Base-by-base conservation (phyloP, 2,888 invertebrate genomes). In the Tenthredo scrophulariae region DNA sequence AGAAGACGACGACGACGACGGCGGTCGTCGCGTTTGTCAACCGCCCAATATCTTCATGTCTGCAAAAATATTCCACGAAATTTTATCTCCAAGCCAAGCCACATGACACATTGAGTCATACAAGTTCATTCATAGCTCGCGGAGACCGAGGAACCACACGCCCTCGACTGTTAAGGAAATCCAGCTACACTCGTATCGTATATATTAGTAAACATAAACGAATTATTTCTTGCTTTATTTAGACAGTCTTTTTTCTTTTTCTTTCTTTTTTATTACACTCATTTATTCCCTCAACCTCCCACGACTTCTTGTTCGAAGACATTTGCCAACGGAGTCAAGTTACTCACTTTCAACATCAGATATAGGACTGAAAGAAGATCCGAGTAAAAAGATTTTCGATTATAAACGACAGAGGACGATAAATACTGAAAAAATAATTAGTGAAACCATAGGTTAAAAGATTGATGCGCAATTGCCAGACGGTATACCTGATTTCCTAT, bases 11-110 rank as follows among this genome's bases (percentile, higher is more conserved):
- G 50, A 54, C 80, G 80, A 50, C 80, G 40, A 58, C 67, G 70
- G 83, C 67, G 70, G 83, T 83, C 70, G 83, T 83, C 83, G 83
- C 83, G 83, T 83, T 83, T 83, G 83, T 70, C 83, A 83, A 83
- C 83, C 46, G 83, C 83, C 83, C 67, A 83, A 83, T 83, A 83
- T 83, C 70, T 67, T 83, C 83, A 67, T 67, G 83, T 83, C 83
- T 70, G 83, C 70, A 83, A 83, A 83, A 83, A 83, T 83, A 83
- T 83, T 67, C 83, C 83, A 70, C 83, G 83, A 83, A 83, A 83
- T 83, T 83, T 83, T 83, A 83, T 83, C 83, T 83, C 46, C 80
- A 33, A 80, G 22, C 58, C 54, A 54, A 54, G 43, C 62, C 83
- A 83, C 83, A 83, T 83, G 70, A 65, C 83, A 29, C 83, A 83